Base-by-base conservation (phyloP, 2,113 vertebrate species). In the Cheilinus undulatus region DNA sequence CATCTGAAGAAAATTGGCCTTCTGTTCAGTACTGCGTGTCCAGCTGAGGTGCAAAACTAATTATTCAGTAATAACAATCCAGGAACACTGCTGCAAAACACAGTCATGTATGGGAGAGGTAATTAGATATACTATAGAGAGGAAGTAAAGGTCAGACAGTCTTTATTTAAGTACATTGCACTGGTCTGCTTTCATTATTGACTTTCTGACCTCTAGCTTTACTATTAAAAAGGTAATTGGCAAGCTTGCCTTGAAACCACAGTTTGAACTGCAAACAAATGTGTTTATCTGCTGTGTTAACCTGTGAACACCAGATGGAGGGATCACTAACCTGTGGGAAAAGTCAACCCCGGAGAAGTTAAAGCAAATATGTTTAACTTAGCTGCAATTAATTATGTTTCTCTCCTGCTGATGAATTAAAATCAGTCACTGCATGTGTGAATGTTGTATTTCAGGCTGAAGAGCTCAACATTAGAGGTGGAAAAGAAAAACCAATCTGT, bases 61-160 rank as follows among this genome's bases (percentile, higher is more conserved):
- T 88, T 79, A 86, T 64, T 86, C 49, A 82, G 66, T 82, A 86
- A 82, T 85, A 80, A 86, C 73, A 46, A 34, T 66, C 66, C 54
- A 64, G 32, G 51, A 30, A 17, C 43, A 26, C 58, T 43, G 53
- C 73, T 58, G 76, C 48, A 46, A 82, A 69, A 27, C 27, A 67
- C 46, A 45, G 15, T 67, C 26, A 11, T 40, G 45, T 66, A 52
- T 32, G 54, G 36, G 26, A 60, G 42, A 85, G 28, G 50, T 51
- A 53, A 83, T 81, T 80, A 65, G 78, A 85, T 85, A 69, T 52
- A 81, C 26, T 72, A 73, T 46, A 70, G 63, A 80, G 20, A 48
- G 38, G 27, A 79, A 86, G 79, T 61, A 75, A 82, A 79, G 78
- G 65, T 82, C 75, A 77, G 38, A 56, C 38, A 49, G 27, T 54